These are phyloP conservation scores for Homarus gammarus DNA, from an alignment of 2,888 invertebrate genomes.

Conservation along the genomic window DNA sequence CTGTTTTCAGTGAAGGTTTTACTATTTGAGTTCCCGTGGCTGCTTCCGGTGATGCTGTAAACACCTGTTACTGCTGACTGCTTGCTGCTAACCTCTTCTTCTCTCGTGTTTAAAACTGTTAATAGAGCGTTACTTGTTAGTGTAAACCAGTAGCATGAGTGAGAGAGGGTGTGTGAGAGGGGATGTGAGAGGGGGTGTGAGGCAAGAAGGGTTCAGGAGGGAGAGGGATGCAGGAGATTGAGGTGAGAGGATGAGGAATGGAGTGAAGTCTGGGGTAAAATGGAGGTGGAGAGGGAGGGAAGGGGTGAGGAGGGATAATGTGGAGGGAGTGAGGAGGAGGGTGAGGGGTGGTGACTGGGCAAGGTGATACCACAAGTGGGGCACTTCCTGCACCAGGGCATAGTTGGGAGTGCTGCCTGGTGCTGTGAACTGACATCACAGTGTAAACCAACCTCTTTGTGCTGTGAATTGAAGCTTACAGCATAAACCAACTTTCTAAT, in stretches of 20 bases:
- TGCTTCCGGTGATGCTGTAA: not conserved
- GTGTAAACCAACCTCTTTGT: too few species aligned
- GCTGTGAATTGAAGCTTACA: too few species aligned
- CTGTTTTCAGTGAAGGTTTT: too few species aligned
- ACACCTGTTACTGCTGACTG: too few species aligned
- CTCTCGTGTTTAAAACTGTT: too few species aligned
- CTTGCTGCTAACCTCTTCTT: too few species aligned
- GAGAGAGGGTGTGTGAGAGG: not conserved
- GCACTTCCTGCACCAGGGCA: not conserved
- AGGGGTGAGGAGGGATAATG: not conserved
- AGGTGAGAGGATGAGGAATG: not conserved
- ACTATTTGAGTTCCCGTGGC: too few species aligned
- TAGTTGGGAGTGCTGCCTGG: not conserved
- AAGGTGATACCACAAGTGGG: conserved; percentile 17
- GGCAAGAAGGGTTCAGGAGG: not conserved
- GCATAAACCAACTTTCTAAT: too few species aligned
- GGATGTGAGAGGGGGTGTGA: not conserved
- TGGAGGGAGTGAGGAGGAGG: not conserved
- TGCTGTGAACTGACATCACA: not conserved
- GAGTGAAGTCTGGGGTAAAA: not conserved
- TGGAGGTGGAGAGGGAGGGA: not conserved
- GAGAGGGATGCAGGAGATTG: not conserved
- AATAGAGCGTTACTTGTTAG: too few species aligned
- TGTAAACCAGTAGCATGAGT: too few species aligned
- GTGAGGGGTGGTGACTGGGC: not conserved